A percentile compares a stretch with the other conserved stretches of the same genome.
These are phyloP conservation scores for Benthosema pterotum DNA, from an alignment of 2,797 vertebrate species.

Conservation along the genomic window DNA sequence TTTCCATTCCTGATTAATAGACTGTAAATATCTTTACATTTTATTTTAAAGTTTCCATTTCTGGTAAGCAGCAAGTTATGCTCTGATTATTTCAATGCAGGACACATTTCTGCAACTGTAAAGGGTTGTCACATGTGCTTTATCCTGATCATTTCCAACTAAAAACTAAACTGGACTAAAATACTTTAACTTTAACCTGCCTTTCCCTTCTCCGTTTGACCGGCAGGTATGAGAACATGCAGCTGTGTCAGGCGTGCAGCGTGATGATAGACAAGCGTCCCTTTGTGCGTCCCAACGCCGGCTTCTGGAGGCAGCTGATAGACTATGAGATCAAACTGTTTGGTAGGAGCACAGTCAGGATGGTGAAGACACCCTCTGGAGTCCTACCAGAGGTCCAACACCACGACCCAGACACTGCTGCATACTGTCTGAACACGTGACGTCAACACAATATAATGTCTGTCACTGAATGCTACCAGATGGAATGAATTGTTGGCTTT, in stretches of 20 bases:
- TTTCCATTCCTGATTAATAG: too few relatives aligned
- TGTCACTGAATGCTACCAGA: too few relatives aligned
- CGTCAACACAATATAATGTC: not conserved
- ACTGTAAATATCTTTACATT: too few relatives aligned
- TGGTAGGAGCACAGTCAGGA: slow-evolving; percentile 55
- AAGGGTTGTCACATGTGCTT: not conserved
- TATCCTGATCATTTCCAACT: not conserved
- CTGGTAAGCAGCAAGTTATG: too few relatives aligned
- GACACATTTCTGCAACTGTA: too few relatives aligned
- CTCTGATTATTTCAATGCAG: too few relatives aligned
- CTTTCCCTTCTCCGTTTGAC: not conserved
- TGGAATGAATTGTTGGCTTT: too few relatives aligned
- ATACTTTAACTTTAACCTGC: too few relatives aligned
- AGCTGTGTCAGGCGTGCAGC: slow-evolving; percentile 60
- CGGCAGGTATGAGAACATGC: slow-evolving; percentile 53
- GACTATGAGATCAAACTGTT: slow-evolving; percentile 64
- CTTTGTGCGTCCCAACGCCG: slow-evolving; percentile 73
- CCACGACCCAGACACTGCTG: not conserved
- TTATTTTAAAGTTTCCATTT: too few relatives aligned
- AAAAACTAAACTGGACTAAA: too few relatives aligned
- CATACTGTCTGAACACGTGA: slow-evolving; percentile 61
- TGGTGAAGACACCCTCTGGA: slow-evolving; percentile 56
- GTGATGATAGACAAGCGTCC: slow-evolving; percentile 61
- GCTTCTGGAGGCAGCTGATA: slow-evolving; percentile 81
- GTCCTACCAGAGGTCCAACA: slow-evolving; percentile 61